Evolutionary conservation across 2,888 invertebrate genomes (phyloP), one percentile per base, ranked within the genome.

Genomic region (Peribatodes rhomboidaria): DNA sequence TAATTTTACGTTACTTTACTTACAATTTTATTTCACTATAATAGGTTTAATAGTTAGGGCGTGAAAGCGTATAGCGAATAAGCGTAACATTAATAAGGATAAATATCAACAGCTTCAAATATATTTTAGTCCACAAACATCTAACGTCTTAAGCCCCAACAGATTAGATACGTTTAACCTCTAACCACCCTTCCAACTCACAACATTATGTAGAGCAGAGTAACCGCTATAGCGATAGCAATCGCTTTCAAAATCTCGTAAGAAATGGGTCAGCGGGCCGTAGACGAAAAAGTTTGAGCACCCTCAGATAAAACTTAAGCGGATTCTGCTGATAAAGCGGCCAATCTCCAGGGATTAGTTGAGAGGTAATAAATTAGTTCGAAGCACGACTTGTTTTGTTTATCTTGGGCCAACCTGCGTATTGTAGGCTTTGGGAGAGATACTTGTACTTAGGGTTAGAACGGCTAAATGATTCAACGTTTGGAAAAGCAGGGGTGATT

Each of bases 321-420:
- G 65, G 69, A 62, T 67, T 63, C 55, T 16, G 46, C 62, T 56
- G 70, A 68, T 70, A 68, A 68, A 64, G 63, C 61, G 61, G 55
- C 58, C 66, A 64, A 69, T 70, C 65, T 63, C 52, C 53, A 59
- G 49, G 60, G 63, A 67, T 70, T 65, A 68, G 63, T 64, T 64
- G 61, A 65, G 60, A 56, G 56, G 65, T 61, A 65, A 60, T 69
- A 61, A 64, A 61, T 64, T 66, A 64, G 66, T 61, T 64, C 33
- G 47, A 58, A 44, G 55, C 44, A 33, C 60, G 50, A 50, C 50
- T 60, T 69, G 64, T 64, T 60, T 67, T 69, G 65, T 69, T 69
- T 61, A 66, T 52, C 20, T 59, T 64, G 50, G 50, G 37, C 56
- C 50, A 46, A 41, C 35, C 55, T 55, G 18, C 42, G 35, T 33